These are phyloP conservation scores for Coregonus clupeaformis DNA, from an alignment of 2,113 vertebrate genomes.

Conservation along the genomic window DNA sequence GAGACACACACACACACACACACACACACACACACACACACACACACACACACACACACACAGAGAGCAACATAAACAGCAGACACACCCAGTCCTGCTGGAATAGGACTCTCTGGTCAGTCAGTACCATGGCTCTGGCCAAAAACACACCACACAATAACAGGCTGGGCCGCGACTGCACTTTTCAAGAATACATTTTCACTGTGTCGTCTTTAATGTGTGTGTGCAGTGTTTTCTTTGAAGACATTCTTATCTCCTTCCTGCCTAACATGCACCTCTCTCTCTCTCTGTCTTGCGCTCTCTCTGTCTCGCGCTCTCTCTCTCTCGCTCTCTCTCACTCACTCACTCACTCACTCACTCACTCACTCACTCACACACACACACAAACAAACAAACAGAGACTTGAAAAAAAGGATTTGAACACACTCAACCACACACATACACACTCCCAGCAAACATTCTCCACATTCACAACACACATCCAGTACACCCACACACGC, in stretches of 20 bases:
- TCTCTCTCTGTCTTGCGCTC: too few species aligned
- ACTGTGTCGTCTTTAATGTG: neutral
- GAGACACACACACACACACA: too few species aligned
- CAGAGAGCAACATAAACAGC: neutral
- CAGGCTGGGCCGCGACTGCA: neutral
- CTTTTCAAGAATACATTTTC: neutral
- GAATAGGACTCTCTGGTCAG: neutral
- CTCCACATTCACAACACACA: neutral
- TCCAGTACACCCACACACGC: neutral
- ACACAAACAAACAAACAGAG: too few species aligned
- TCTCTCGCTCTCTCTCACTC: too few species aligned
- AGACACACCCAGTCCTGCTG: too few species aligned
- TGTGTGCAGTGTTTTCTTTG: slow-evolving; percentile 12
- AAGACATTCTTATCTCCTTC: slow-evolving; percentile 43
- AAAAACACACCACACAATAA: neutral
- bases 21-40: neutral
- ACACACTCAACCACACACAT: neutral
- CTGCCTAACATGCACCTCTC: slow-evolving; percentile 17
- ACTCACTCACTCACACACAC: too few species aligned
- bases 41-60: neutral
- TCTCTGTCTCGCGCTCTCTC: too few species aligned
- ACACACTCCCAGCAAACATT: slow-evolving; percentile 16
- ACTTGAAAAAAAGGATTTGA: too few species aligned
- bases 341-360: too few species aligned
- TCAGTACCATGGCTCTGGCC: neutral